Conservation (phyloP, 2,888 invertebrate genomes). For the Kuschelorhynchus macadamiae region DNA sequence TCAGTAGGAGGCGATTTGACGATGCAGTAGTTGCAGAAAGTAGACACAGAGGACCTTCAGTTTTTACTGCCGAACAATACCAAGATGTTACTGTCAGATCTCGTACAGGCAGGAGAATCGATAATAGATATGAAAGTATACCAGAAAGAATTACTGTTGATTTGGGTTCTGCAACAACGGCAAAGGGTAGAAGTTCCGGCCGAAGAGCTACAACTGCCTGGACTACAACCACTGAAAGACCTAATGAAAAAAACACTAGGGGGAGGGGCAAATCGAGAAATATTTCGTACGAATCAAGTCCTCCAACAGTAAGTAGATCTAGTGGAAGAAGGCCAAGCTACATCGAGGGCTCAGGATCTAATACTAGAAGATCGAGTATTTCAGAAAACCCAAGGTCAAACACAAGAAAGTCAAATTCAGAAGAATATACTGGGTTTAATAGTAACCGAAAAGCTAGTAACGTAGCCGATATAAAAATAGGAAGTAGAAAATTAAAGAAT, state of each 20-base stretch:
- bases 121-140: conserved; percentile 18
- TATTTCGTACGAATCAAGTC: neutral
- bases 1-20: conserved; percentile 25
- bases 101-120: conserved; percentile 55
- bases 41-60: conserved; percentile 43
- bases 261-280: conserved; percentile 25
- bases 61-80: conserved; percentile 54
- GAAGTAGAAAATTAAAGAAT: neutral
- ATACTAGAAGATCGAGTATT: neutral
- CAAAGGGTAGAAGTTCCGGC: conserved; percentile 31
- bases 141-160: conserved; percentile 17
- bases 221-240: conserved; percentile 11
- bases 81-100: conserved; percentile 57
- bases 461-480: neutral
- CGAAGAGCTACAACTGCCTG: conserved; percentile 20
- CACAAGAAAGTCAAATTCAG: neutral
- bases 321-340: neutral
- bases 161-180: conserved; percentile 19
- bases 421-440: neutral
- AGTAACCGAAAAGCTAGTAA: neutral
- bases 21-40: conserved; percentile 34
- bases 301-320: conserved; percentile 2
- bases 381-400: no score
- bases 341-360: neutral
- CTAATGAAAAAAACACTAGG: conserved; percentile 27